Evolutionary conservation across 2,797 vertebrate species (phyloP), one percentile per base, ranked within the genome.

Genomic region (Anguilla obscura): DNA sequence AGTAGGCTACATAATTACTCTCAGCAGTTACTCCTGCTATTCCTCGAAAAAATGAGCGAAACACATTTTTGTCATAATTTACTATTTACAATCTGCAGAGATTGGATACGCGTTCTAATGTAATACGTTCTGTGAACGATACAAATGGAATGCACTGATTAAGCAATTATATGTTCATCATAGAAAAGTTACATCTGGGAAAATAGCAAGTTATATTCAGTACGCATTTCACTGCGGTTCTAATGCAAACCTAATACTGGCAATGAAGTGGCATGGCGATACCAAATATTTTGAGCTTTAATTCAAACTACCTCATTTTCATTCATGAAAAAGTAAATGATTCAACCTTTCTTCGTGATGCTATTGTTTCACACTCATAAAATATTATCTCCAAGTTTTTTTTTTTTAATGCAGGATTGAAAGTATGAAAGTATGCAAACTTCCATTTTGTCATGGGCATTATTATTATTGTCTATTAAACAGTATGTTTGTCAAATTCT

Each of bases 81-180:
- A 84, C 60, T 45, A 45, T 45, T 45, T 45, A 45, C 40, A 45
- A 71, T 74, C 60, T 71, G 60, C 76, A 86, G 60, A 88, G 63
- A 82, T 85, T 74, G 52, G 86, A 89, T 84, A 69, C 30, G 54
- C 80, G 84, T 60, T 80, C 54, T 27, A 87, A 87, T 84, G 79
- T 84, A 87, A 85, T 86, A 85, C 36, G n/a, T 84, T 76, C 79
- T 18, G 16, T 5, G 58, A 54, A 76, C 60, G 48, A 76, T 84
- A 80, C 54, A 48, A 45, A 63, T 80, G 83, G 82, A 87, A 89
- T 87, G 80, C 60, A 71, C 86, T 87, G 88, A 87, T 85, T 79
- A 89, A 87, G 84, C 88, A 85, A 79, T 87, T 89, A 56, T 58
- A 82, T 79, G 27, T 56, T 85, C 88, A 89, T 89, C 69, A 87